Evolutionary conservation across 2,113 vertebrate species (phyloP).

Genomic region (Colistium nudipinnis): DNA sequence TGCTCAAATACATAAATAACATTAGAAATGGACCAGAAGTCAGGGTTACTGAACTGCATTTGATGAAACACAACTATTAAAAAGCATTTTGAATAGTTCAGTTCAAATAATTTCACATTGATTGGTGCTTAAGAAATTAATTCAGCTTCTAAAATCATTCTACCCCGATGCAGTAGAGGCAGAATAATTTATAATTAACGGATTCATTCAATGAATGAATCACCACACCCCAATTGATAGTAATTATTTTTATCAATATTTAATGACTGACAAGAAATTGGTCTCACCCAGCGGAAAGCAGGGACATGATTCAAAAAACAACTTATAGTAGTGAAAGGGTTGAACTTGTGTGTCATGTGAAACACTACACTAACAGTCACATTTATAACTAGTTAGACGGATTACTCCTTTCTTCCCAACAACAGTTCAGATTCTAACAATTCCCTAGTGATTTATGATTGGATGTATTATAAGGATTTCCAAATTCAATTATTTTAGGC

Average conservation of each 20-base stretch:
- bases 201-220: slow-evolving; percentile 48
- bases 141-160: slow-evolving; percentile 45
- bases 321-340: slow-evolving; percentile 15
- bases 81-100: slow-evolving; percentile 48
- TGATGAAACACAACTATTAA: slow-evolving; percentile 16
- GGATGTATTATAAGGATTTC: slow-evolving; percentile 35
- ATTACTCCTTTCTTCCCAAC: slow-evolving; percentile 32
- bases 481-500: slow-evolving; percentile 36
- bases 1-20: not conserved
- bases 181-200: slow-evolving; percentile 62
- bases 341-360: slow-evolving; percentile 8
- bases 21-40: not conserved
- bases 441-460: slow-evolving; percentile 44
- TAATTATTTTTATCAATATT: slow-evolving; percentile 58
- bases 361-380: slow-evolving; percentile 5
- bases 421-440: slow-evolving; percentile 34
- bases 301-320: slow-evolving; percentile 26
- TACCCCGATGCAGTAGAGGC: slow-evolving; percentile 51
- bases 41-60: not conserved
- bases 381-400: slow-evolving; percentile 32
- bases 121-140: slow-evolving; percentile 54
- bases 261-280: slow-evolving; percentile 46
- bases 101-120: slow-evolving; percentile 53
- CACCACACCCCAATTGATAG: slow-evolving; percentile 47
- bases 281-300: slow-evolving; percentile 3